These are phyloP conservation scores for Petromus typicus DNA, from an alignment of 2,113 vertebrate genomes.

Conservation along the genomic window DNA sequence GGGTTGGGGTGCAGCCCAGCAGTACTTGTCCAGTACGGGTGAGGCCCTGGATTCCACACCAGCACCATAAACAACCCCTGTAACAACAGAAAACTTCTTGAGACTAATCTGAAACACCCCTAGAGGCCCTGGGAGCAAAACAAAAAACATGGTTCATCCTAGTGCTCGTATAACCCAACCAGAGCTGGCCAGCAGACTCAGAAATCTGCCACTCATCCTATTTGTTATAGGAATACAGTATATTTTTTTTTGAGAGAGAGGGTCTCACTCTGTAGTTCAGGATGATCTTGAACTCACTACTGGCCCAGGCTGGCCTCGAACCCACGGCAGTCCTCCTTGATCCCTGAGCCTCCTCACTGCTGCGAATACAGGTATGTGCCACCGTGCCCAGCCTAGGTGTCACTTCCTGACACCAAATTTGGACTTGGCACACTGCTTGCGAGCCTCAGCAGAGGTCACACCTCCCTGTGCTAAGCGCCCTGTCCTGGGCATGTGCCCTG, in stretches of 20 bases:
- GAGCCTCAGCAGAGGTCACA: not conserved
- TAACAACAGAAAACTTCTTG: not conserved
- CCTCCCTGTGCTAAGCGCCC: not conserved
- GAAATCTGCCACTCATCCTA: slow-evolving; percentile 1
- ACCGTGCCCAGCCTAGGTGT: not conserved
- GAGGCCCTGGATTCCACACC: not conserved
- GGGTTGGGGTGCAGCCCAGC: not conserved
- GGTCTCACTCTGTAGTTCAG: no score
- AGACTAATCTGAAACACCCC: not conserved
- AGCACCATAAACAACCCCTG: not conserved
- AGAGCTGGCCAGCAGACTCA: not conserved
- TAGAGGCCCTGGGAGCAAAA: not conserved
- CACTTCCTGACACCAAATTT: not conserved
- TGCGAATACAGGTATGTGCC: no score
- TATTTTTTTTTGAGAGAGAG: no score
- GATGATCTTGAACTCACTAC: no score
- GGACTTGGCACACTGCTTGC: not conserved
- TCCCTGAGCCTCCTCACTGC: no score
- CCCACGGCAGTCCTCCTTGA: no score
- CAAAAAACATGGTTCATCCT: not conserved
- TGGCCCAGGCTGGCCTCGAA: no score
- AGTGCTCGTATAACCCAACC: not conserved
- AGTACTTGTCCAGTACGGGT: not conserved
- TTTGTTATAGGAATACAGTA: not conserved
- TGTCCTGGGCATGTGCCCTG: fast-evolving